Evolutionary conservation across 37 sponge, comb jelly and placozoan species (phyloP).

Genomic region (Beroe forskalii): DNA sequence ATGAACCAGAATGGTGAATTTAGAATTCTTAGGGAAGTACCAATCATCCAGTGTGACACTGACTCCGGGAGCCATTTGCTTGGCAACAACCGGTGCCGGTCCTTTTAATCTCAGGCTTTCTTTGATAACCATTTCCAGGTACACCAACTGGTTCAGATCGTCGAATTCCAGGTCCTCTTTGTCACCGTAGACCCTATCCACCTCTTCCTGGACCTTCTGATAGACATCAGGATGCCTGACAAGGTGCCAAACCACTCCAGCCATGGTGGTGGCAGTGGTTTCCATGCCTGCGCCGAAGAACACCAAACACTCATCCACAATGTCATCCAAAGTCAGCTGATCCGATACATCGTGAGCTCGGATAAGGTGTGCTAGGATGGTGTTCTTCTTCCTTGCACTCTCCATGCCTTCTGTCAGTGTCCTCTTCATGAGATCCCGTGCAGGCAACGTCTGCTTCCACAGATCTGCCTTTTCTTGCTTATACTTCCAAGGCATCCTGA

Average conservation of each 20-base stretch:
- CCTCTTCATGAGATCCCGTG: not conserved
- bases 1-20: not conserved
- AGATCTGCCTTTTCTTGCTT: not conserved
- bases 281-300: conserved; percentile 64
- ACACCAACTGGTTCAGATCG: conserved; percentile 18
- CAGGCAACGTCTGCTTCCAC: not conserved
- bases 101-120: conserved; percentile 30
- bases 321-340: conserved; percentile 13
- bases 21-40: not conserved
- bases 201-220: not conserved
- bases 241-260: not conserved
- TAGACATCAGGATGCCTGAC: conserved; percentile 4
- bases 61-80: not conserved
- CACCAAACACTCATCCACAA: conserved; percentile 53
- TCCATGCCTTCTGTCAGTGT: not conserved
- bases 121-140: conserved; percentile 57
- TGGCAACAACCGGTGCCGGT: not conserved
- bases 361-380: not conserved
- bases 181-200: not conserved
- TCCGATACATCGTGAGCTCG: not conserved
- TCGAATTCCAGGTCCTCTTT: not conserved
- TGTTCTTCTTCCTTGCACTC: not conserved
- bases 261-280: conserved; percentile 44
- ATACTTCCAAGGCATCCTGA: not conserved
- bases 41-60: not conserved